Percentiles rank a stretch among this genome's conserved stretches.
phyloP scores from a whole-genome alignment of 2,888 invertebrate species.

The Thyatira batis region DNA sequence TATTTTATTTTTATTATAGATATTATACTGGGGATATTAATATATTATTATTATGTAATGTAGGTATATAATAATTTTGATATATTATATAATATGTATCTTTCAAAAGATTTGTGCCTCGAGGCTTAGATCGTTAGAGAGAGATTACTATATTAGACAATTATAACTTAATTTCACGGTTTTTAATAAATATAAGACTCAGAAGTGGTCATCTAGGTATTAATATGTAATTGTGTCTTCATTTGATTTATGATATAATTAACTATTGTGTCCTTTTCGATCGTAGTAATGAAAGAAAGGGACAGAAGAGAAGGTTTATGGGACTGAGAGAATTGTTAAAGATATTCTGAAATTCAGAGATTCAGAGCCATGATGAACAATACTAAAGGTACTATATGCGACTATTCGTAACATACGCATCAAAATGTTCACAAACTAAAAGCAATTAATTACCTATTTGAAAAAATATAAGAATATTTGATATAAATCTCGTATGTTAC shows the following conservation, averaged over 20 bases:
- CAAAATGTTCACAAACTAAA: too few relatives aligned
- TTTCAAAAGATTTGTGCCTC: not conserved
- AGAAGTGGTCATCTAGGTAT: not conserved
- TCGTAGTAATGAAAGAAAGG: constrained; percentile 5
- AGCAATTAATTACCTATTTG: too few relatives aligned
- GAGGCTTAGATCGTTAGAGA: too few relatives aligned
- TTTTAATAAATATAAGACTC: too few relatives aligned
- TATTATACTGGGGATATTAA: not conserved
- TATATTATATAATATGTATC: not conserved
- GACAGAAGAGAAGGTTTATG: constrained; percentile 4
- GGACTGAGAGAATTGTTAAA: constrained; percentile 5
- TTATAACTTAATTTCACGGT: too few relatives aligned
- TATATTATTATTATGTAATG: not conserved
- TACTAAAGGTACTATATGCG: not conserved
- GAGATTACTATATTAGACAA: too few relatives aligned
- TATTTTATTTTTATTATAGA: not conserved
- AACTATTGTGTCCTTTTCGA: constrained; percentile 1
- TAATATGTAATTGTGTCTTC: not conserved
- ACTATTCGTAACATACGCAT: not conserved
- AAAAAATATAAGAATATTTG: too few relatives aligned
- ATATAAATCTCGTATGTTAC: not conserved
- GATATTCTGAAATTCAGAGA: constrained; percentile 5
- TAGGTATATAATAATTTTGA: not conserved
- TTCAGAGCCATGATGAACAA: constrained; percentile 1
- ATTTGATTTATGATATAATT: not conserved